A percentile compares a stretch with the other conserved stretches of the same genome.
Conservation (phyloP, 2,888 invertebrate species). For the Arrhopalites spinosus region DNA sequence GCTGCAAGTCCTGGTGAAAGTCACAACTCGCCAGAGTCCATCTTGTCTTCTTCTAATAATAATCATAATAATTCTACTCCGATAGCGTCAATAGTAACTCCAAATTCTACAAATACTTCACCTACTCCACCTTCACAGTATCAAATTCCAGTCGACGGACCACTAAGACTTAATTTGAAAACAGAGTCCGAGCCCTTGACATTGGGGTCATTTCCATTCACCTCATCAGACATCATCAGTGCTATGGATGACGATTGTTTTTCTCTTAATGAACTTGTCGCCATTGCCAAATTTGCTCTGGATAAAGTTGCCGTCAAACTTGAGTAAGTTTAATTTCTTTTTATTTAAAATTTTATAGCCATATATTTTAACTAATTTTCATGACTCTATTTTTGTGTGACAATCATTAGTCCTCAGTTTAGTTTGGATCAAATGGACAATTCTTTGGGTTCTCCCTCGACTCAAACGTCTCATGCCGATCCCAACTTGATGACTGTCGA, state of each 20-base stretch:
- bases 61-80: background rate
- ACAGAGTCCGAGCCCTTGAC: background rate
- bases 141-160: background rate
- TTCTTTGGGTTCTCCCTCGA: no score
- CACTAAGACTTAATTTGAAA: background rate
- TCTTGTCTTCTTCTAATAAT: background rate
- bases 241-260: slow-evolving; percentile 38
- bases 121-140: background rate
- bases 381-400: no score
- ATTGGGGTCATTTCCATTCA: slow-evolving; percentile 6
- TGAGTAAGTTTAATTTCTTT: no score
- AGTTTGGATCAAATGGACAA: no score
- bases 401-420: no score
- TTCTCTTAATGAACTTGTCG: slow-evolving; percentile 29
- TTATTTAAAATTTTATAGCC: background rate
- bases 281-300: slow-evolving; percentile 28
- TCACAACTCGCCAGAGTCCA: background rate
- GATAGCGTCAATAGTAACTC: background rate
- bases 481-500: no score
- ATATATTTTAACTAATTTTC: no score
- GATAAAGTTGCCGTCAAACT: background rate
- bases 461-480: no score
- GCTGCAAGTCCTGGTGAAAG: background rate
- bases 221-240: slow-evolving; percentile 33
- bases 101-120: slow-evolving; percentile 8